phyloP scores from a whole-genome alignment of 2,113 vertebrate species.

The Zosterops borbonicus region DNA sequence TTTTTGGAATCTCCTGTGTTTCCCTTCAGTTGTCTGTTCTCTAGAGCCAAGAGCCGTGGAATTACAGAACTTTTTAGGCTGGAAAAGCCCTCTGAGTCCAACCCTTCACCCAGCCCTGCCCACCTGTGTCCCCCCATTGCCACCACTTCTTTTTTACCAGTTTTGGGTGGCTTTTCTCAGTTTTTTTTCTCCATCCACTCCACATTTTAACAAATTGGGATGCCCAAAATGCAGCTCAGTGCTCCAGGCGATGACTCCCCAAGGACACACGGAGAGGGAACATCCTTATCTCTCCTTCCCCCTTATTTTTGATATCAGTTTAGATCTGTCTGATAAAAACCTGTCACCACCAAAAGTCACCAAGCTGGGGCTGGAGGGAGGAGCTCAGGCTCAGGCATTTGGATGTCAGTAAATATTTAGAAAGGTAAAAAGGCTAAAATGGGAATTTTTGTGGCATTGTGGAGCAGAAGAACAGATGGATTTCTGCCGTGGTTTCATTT shows the following conservation, averaged over 20 bases:
- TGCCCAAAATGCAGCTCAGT: neutral
- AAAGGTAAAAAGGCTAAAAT: neutral
- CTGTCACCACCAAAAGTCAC: neutral
- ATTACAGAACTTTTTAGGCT: no score
- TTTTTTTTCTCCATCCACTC: neutral
- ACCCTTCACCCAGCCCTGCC: neutral
- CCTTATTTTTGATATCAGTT: neutral
- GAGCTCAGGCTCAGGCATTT: rapidly evolving
- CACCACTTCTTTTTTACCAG: neutral
- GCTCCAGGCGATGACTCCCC: neutral
- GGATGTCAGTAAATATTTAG: neutral
- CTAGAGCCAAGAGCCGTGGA: no score
- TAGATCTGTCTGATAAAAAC: neutral
- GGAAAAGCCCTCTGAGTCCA: neutral
- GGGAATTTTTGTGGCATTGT: rapidly evolving
- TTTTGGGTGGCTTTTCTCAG: neutral
- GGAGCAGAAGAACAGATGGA: neutral
- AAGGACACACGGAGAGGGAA: neutral
- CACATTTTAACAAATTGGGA: rapidly evolving
- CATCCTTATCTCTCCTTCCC: neutral
- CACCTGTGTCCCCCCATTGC: neutral
- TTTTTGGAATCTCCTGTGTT: no score
- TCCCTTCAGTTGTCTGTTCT: no score
- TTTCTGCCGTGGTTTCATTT: neutral
- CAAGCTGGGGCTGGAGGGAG: neutral